Evolutionary conservation across 2,888 invertebrate genomes (phyloP), one percentile per base, ranked within the genome.

Genomic region (Drosophila neotestacea): DNA sequence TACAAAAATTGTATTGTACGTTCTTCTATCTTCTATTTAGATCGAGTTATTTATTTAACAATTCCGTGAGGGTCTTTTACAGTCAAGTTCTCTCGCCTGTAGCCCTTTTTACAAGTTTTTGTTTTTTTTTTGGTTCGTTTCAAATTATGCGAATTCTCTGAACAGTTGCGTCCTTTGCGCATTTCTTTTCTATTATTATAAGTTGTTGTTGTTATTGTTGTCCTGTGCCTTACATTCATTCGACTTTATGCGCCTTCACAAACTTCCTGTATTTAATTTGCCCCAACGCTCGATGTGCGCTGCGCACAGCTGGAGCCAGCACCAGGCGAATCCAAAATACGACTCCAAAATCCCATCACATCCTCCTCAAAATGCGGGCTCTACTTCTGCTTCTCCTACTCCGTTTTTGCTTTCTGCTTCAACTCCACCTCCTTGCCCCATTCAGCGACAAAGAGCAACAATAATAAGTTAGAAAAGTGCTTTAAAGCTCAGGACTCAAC

Each of bases 261-360:
- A 73, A 77, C 79, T 83, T 75, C 70, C 86, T 85, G 83, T 85
- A 80, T 84, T 88, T 84, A 88, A 84, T 84, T 84, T 84, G 71
- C 73, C 66, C 55, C 76, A 50, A 65, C 65, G 76, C 65, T 70
- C 58, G 46, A 28, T 52, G 55, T 36, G 9, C 42, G 39, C 52
- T 60, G 36, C 42, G 16, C 77, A 51, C 77, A 76, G 76, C 79
- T 79, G 76, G 70, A 79, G 65, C 44, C 30, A 41, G 16, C 54
- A 42, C 32, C 46, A 73, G 34, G 28, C 46, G 67, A 62, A 62
- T 72, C 77, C 67, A 58, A 70, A 75, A 59, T 65, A 56, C 58
- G 46, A 62, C 38, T 44, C 42, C 51, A 56, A 64, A 50, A 39
- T 48, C 30, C 52, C 46, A 47, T 47, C 36, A 9, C 32, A 55